Percentiles rank a stretch among this genome's conserved stretches.
These are phyloP conservation scores for Sebastes trivittatus DNA, from an alignment of 2,797 vertebrate species.

Conservation along the genomic window DNA sequence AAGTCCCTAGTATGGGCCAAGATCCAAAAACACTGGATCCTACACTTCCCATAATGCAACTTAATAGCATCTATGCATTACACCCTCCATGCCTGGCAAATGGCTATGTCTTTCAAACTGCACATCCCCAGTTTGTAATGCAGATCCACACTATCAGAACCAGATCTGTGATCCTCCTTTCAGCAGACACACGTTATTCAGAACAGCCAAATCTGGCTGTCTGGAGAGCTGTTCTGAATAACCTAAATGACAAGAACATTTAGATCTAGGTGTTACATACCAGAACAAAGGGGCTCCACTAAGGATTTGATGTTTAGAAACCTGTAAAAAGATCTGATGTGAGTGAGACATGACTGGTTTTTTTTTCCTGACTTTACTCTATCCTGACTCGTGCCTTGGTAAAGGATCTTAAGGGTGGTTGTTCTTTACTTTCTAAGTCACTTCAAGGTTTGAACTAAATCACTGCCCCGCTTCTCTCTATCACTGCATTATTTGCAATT, in stretches of 20 bases:
- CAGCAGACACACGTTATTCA: not conserved
- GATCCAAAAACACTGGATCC: not conserved
- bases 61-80: not conserved
- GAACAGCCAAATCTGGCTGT: too few relatives aligned
- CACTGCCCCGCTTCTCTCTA: not conserved
- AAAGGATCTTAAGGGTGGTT: not conserved
- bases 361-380: not conserved
- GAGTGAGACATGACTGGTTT: accelerated
- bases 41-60: not conserved
- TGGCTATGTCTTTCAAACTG: not conserved
- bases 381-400: not conserved
- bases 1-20: not conserved
- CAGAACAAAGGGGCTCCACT: not conserved
- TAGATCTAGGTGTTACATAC: not conserved
- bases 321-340: not conserved
- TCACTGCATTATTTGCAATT: not conserved
- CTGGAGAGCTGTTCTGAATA: not conserved
- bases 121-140: not conserved
- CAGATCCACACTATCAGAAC: not conserved
- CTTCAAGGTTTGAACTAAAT: not conserved
- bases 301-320: not conserved
- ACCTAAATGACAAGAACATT: not conserved
- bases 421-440: not conserved
- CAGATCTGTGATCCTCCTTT: not conserved
- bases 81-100: too few relatives aligned